Evolutionary conservation across 2,113 vertebrate species (phyloP).

Genomic region (Copsychus sechellarum): DNA sequence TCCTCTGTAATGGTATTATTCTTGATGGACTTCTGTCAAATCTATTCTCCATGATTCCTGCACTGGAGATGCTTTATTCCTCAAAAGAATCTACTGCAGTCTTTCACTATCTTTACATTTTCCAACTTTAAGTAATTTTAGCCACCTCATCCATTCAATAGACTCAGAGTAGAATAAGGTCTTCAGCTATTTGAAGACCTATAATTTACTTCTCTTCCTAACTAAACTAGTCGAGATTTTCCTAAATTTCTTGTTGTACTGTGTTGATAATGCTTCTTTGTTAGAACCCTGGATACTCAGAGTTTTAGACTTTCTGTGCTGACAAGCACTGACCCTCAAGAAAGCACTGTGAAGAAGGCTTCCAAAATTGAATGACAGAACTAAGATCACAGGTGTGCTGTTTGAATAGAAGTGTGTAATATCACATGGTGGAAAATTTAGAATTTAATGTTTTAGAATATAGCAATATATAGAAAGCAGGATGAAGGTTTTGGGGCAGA

Average conservation of each 20-base stretch:
- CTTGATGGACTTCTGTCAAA: background rate
- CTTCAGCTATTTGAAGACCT: background rate
- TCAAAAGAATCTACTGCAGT: background rate
- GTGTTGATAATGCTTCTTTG: background rate
- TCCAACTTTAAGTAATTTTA: background rate
- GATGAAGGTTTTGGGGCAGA: too few species aligned
- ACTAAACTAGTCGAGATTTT: background rate
- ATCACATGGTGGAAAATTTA: too few species aligned
- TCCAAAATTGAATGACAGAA: too few species aligned
- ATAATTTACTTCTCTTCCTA: background rate
- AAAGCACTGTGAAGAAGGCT: too few species aligned
- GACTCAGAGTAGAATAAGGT: background rate
- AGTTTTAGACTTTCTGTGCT: too few species aligned
- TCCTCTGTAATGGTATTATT: background rate
- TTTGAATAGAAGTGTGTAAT: too few species aligned
- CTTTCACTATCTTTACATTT: background rate
- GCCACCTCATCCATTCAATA: background rate
- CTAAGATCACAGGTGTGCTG: too few species aligned
- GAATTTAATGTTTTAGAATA: too few species aligned
- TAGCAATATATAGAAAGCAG: too few species aligned
- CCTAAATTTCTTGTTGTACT: background rate
- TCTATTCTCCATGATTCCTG: background rate
- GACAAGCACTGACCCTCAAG: too few species aligned
- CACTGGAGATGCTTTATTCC: background rate
- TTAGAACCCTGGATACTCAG: too few species aligned